Evolutionary conservation across 2,113 vertebrate genomes (phyloP), one percentile per base, ranked within the genome.

Genomic region (Halichoerus grypus): DNA sequence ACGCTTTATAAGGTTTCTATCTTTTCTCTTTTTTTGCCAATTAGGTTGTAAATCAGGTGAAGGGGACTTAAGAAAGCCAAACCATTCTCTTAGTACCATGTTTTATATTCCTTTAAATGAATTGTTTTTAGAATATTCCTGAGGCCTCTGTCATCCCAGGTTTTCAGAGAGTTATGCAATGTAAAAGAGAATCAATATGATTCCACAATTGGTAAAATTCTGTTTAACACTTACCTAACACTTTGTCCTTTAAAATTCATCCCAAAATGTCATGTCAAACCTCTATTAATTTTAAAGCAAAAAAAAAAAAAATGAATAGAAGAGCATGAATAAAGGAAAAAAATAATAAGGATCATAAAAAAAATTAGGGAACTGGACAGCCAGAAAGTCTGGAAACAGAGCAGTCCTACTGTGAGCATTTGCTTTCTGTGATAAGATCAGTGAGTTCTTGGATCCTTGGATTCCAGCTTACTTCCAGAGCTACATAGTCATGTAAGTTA

Each of bases 211-310:
- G 69, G 53, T 36, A 81, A 81, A 93, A 81, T 42, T 79, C 19
- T 42, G 19, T 55, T 85, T 88, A 93, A 51, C 31, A 91, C 8
- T 65, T 88, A 72, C 2, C 8, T 83, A 91, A 74, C 49, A 51
- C 10, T 79, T 86, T 65, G 72, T 5, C 2, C 31, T 63, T 83
- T n/a, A 69, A 82, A 77, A 53, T 69, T 72, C 26, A 55, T 55
- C 39, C 12, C 19, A 71, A 91, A 76, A 97, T 19, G 0, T 42
- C 33, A 69, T 18, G 15, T 28, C 14, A 36, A 86, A 95, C 69
- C 90, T 53, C 18, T 16, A 51, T 36, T 18, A 79, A 46, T 95
- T 91, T 93, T 96, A 16, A 96, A 94, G 72, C 4, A 46, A 76
- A 74, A 55, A 59, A 46, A 59, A 46, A 76, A 74, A 55, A 59